These are phyloP conservation scores for Sylvicola fuscatus DNA, from an alignment of 2,888 invertebrate species.

Conservation along the genomic window DNA sequence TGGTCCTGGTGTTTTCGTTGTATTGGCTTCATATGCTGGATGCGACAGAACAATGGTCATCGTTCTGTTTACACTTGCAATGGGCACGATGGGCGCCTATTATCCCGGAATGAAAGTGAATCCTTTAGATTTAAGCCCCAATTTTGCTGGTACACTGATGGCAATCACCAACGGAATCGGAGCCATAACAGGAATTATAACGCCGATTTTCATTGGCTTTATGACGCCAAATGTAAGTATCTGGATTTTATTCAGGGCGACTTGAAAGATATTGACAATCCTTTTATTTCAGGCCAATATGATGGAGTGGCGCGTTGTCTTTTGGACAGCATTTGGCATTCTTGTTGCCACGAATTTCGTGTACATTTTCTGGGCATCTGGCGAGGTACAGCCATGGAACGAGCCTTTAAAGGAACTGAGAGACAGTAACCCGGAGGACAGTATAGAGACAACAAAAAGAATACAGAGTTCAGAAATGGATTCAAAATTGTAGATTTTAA, in stretches of 20 bases:
- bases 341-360: conserved; percentile 43
- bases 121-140: conserved; percentile 42
- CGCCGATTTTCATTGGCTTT: conserved; percentile 43
- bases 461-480: too few relatives aligned
- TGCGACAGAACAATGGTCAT: conserved; percentile 40
- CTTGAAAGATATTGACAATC: too few relatives aligned
- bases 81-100: conserved; percentile 49
- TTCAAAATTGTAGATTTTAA: too few relatives aligned
- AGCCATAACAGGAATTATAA: conserved; percentile 47
- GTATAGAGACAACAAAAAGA: too few relatives aligned
- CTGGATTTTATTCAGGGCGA: too few relatives aligned
- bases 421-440: too few relatives aligned
- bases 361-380: conserved; percentile 49
- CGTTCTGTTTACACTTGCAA: conserved; percentile 39
- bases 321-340: conserved; percentile 56
- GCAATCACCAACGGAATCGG: conserved; percentile 50
- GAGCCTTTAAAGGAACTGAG: conserved; percentile 15
- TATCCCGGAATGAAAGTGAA: conserved; percentile 51
- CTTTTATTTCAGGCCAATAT: too few relatives aligned
- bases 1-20: conserved; percentile 44
- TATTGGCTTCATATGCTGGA: conserved; percentile 47
- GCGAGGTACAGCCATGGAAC: conserved; percentile 59
- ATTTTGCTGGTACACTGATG: conserved; percentile 45
- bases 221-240: conserved; percentile 33
- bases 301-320: conserved; percentile 53